A percentile compares a stretch with the other conserved stretches of the same genome.
Evolutionary conservation across 2,888 invertebrate genomes (phyloP).

Genomic region (Glyphotaelius pellucidus): DNA sequence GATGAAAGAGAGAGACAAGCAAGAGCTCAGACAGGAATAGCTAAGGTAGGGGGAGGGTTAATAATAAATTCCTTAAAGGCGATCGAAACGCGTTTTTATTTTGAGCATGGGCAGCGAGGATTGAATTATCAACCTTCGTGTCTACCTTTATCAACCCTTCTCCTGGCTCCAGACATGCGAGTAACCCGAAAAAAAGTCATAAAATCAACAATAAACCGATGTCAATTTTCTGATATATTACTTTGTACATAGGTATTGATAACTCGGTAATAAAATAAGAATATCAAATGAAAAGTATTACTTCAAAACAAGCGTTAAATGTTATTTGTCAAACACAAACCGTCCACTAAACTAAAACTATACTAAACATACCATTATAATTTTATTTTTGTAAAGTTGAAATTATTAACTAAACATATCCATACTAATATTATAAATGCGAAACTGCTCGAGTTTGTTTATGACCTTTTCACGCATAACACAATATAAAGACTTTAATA

Average conservation of each 20-base stretch:
- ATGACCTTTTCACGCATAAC: no score
- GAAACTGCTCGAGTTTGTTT: no score
- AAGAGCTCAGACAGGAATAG: not conserved
- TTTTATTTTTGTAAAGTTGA: no score
- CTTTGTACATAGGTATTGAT: not conserved
- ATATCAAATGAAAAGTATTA: not conserved
- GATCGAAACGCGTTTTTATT: not conserved
- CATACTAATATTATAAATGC: no score
- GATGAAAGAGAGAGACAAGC: not conserved
- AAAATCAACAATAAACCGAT: slow-evolving; percentile 2
- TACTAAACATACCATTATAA: no score
- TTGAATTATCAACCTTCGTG: slow-evolving; percentile 2
- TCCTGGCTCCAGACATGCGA: not conserved
- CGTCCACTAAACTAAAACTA: no score
- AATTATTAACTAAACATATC: no score
- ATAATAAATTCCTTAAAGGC: not conserved
- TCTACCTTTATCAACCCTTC: slow-evolving; percentile 2
- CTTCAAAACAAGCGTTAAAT: not conserved
- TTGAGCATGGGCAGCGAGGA: not conserved
- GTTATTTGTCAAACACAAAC: not conserved
- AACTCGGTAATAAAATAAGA: not conserved
- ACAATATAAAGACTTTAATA: no score
- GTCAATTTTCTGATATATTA: not conserved
- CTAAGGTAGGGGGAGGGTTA: not conserved
- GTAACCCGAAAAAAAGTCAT: not conserved